Base-by-base conservation (phyloP, 92 coral and sea anemone species). In the Blastomussa wellsi region DNA sequence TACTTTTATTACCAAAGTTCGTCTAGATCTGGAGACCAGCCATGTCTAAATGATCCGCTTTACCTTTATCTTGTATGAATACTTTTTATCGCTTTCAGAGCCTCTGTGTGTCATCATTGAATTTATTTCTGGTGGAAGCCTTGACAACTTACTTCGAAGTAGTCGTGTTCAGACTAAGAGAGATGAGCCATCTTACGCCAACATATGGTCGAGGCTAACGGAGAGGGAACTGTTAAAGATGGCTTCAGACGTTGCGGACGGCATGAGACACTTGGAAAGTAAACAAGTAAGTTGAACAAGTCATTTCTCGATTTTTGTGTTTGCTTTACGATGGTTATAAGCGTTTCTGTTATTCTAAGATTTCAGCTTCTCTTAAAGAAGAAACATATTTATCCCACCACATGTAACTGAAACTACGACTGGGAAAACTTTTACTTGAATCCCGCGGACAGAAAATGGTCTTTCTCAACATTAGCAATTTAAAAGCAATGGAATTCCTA, bases 151-250 rank as follows among this genome's bases (percentile, higher is more conserved):
- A 32, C 90, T 95, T 12, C 29, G 69, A 16, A 88, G 89, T 38
- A 93, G 94, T 76, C 91, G 90, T 17, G 77, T 90, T 4, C 71
- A 86, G 7, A 71, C 81, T 22, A 31, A 31, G 22, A 64, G 26
- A 2, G 88, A 74, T 20, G 48, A 72, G 17, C 15, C 85, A 49
- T 11, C 35, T 39, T 95, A 95, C 74, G 78, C 83, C 7, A 95
- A 95, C 86, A 76, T 95, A 11, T 59, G 92, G 36, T 95, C 98
- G 44, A 87, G 89, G 24, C 89, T 95, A 64, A 95, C 91, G 15
- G 97, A 95, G 82, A 87, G 95, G 72, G 95, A 95, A 67, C 91
- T 95, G 71, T 77, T 95, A 42, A 83, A 53, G 78, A 88, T 95
- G 59, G 97, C 97, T n/a, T 79, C 76, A 37, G 96, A 92, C 42